Percentiles rank a stretch among this genome's conserved stretches.
Evolutionary conservation across 2,797 vertebrate species (phyloP).

Genomic region (Characodon lateralis): DNA sequence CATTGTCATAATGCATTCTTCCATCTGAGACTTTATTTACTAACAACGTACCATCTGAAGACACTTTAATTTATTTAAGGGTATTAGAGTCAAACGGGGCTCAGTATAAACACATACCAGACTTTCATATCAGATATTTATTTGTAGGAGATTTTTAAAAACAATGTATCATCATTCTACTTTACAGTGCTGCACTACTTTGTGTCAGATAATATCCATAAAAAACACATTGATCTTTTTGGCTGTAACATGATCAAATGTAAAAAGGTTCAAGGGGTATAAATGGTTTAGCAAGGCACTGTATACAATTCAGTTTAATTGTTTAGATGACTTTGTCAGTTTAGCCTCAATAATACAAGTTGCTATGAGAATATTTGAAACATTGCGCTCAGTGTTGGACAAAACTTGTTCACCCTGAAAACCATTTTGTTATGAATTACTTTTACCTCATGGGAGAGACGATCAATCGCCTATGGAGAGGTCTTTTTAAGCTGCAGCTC

Average conservation of each 20-base stretch:
- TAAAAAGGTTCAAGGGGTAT: not conserved
- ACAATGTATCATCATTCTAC: not conserved
- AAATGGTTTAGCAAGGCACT: not conserved
- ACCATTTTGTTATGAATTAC: conserved; percentile 14
- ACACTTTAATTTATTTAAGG: not conserved
- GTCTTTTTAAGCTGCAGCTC: conserved; percentile 8
- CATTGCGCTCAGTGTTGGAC: not conserved
- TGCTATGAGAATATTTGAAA: not conserved
- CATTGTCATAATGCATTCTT: not conserved
- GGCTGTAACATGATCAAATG: not conserved
- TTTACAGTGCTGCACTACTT: not conserved
- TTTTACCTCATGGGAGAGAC: conserved; percentile 8
- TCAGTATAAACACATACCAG: not conserved
- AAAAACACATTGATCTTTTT: not conserved
- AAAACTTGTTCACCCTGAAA: conserved; percentile 3
- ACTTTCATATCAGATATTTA: not conserved
- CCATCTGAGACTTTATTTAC: not conserved
- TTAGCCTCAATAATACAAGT: not conserved
- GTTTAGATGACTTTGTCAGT: conserved; percentile 1
- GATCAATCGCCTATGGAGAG: conserved; percentile 4
- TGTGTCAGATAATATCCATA: not conserved
- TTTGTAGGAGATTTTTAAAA: not conserved
- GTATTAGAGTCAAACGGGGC: not conserved
- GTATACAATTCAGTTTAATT: not conserved
- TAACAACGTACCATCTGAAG: not conserved